Conservation (phyloP, 2,888 invertebrate species). For the Rotaria macrura region DNA sequence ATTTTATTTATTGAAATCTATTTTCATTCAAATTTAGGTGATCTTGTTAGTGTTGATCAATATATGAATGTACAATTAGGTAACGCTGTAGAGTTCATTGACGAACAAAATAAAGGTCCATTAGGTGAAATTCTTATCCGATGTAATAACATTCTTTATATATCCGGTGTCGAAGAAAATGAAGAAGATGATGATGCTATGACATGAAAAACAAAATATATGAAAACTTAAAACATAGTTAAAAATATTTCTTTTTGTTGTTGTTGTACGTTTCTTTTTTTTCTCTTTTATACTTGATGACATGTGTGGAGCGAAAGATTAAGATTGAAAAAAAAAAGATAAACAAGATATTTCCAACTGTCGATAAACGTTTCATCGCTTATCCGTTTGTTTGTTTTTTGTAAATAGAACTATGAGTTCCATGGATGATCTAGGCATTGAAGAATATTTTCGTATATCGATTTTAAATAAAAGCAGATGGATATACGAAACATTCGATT, state of each 20-base stretch:
- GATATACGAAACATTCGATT: too few species aligned
- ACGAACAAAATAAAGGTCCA: constrained; percentile 78
- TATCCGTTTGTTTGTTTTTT: not conserved
- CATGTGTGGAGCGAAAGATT: not conserved
- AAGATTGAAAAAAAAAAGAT: not conserved
- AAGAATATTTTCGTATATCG: not conserved
- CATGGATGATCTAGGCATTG: not conserved
- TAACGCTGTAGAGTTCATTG: constrained; percentile 91
- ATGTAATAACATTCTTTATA: constrained; percentile 86
- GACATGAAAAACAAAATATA: not conserved
- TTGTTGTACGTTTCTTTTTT: not conserved
- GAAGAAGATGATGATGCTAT: constrained; percentile 63
- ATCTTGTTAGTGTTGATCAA: constrained; percentile 89
- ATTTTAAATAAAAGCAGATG: too few species aligned
- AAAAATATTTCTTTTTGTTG: not conserved
- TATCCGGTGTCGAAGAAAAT: constrained; percentile 85
- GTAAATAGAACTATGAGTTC: not conserved
- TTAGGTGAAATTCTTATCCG: constrained; percentile 91
- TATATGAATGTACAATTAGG: constrained; percentile 98
- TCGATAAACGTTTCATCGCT: not conserved
- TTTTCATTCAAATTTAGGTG: constrained; percentile 55
- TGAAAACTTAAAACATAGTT: not conserved
- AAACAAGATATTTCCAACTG: not conserved
- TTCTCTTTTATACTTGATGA: not conserved
- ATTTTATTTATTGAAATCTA: not conserved